A percentile compares a stretch with the other conserved stretches of the same genome.
Conservation (phyloP, 2,797 vertebrate genomes). For the Galaxias olidus region DNA sequence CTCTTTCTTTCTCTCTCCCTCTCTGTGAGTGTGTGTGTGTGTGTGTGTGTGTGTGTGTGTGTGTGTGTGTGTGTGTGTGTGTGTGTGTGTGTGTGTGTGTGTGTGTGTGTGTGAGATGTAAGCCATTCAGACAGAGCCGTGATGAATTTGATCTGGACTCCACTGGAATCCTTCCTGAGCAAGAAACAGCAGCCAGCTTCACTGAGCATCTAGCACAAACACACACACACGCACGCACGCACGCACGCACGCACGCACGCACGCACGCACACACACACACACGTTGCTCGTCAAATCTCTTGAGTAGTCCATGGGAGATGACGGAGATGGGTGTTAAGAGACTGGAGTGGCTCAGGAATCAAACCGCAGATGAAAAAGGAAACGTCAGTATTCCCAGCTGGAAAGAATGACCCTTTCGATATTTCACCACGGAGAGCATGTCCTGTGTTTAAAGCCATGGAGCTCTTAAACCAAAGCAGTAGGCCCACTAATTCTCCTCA, state of each 20-base stretch:
- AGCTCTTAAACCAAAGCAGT: no score
- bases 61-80: no score
- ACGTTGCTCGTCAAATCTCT: not conserved
- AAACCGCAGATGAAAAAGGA: no score
- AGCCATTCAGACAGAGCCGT: not conserved
- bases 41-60: no score
- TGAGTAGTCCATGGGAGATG: not conserved
- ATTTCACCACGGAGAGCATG: no score
- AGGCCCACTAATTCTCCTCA: no score
- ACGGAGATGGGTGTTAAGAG: no score
- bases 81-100: constrained; percentile 10
- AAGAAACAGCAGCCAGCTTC: constrained; percentile 20
- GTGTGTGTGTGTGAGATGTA: not conserved
- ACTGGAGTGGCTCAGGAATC: no score
- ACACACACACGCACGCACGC: not conserved
- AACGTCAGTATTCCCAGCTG: no score
- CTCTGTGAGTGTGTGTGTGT: no score
- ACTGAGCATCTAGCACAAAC: not conserved
- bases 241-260: not conserved
- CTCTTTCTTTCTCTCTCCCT: constrained; percentile 8
- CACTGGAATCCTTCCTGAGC: not conserved
- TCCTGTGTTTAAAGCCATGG: no score
- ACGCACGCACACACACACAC: not conserved
- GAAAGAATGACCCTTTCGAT: no score
- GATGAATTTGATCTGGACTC: not conserved